Conservation (phyloP, 2,888 invertebrate species). For the Drosophila rubida region DNA sequence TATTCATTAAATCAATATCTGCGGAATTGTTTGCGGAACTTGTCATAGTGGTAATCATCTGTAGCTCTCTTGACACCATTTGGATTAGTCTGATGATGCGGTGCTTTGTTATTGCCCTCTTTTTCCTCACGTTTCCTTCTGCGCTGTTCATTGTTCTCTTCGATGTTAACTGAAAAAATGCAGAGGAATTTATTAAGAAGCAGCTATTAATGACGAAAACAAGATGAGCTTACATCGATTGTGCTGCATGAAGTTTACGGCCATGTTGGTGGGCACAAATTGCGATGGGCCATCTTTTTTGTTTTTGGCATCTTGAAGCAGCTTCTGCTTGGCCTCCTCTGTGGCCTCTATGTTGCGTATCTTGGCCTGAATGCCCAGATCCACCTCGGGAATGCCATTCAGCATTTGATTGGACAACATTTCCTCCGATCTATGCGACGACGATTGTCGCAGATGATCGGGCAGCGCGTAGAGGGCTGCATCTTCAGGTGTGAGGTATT, state of each 20-base stretch:
- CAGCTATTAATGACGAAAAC: not conserved
- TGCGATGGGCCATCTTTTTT: constrained; percentile 97
- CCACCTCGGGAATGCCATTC: constrained; percentile 99
- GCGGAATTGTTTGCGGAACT: constrained; percentile 97
- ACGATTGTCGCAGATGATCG: constrained; percentile 93
- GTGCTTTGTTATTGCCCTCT: constrained; percentile 84
- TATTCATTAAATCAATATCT: constrained; percentile 87
- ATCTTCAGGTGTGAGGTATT: constrained; percentile 94
- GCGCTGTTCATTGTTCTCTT: constrained; percentile 87
- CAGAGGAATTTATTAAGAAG: not conserved
- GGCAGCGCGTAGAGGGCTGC: constrained; percentile 95
- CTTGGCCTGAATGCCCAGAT: constrained; percentile 99
- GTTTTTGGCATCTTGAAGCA: constrained; percentile 94
- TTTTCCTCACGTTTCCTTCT: constrained; percentile 82
- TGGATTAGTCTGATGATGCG: constrained; percentile 86
- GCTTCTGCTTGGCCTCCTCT: constrained; percentile 97
- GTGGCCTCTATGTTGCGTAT: constrained; percentile 99
- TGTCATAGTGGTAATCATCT: constrained; percentile 98
- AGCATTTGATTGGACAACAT: constrained; percentile 99
- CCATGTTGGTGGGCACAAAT: constrained; percentile 99
- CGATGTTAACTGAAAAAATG: constrained; percentile 91
- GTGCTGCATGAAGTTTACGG: constrained; percentile 98
- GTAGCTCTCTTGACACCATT: constrained; percentile 95
- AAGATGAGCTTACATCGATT: constrained; percentile 91
- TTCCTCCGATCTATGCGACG: constrained; percentile 96